These are phyloP conservation scores for Hypocryptadius cinnamomeus DNA, from an alignment of 2,113 vertebrate genomes.

Conservation along the genomic window DNA sequence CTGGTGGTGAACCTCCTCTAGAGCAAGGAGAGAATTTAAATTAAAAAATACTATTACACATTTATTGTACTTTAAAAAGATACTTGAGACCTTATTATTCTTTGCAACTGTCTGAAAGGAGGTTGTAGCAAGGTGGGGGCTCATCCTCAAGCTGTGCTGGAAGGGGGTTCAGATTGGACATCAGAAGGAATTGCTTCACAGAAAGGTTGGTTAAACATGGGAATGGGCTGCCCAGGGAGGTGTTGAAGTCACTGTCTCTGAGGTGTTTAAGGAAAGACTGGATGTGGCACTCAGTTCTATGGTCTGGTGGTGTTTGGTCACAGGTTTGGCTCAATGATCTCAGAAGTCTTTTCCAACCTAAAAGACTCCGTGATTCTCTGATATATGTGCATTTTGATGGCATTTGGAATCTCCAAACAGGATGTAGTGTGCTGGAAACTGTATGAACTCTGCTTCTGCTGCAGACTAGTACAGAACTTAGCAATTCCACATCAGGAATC, in stretches of 20 bases:
- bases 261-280: neutral
- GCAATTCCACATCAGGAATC: neutral
- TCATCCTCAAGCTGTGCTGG: neutral
- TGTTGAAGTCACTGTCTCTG: neutral
- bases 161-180: neutral
- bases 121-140: neutral
- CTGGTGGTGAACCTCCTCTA: neutral
- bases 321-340: rapidly evolving
- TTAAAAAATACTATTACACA: neutral
- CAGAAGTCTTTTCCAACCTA: neutral
- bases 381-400: neutral
- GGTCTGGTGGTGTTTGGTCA: neutral
- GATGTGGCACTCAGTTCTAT: neutral
- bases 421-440: neutral
- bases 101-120: neutral
- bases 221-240: neutral
- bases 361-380: neutral
- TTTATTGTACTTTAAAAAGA: neutral
- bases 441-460: neutral
- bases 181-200: neutral
- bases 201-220: neutral
- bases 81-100: neutral
- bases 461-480: neutral
- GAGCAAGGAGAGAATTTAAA: neutral
- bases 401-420: neutral